phyloP scores from a whole-genome alignment of 2,113 vertebrate genomes.

The Anser brachyrhynchus region DNA sequence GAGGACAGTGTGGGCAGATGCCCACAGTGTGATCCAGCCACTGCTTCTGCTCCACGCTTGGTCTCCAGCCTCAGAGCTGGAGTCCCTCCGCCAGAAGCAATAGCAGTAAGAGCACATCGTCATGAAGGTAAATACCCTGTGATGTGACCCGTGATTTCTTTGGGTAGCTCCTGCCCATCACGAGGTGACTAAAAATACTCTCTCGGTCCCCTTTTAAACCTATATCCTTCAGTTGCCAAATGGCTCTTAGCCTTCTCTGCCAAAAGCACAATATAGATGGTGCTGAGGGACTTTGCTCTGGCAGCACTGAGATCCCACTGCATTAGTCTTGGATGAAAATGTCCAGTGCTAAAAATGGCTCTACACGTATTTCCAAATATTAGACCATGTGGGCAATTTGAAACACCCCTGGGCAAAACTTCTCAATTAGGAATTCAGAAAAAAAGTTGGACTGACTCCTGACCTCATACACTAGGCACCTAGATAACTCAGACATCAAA shows the following conservation, averaged over 20 bases:
- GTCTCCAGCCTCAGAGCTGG: not conserved
- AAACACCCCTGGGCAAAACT: not conserved
- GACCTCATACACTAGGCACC: not conserved
- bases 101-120: not conserved
- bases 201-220: not conserved
- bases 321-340: slow-evolving; percentile 1
- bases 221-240: not conserved
- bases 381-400: not conserved
- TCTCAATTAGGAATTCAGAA: not conserved
- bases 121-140: not conserved
- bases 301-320: not conserved
- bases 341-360: not conserved
- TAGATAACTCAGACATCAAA: not conserved
- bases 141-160: not conserved
- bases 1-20: not conserved
- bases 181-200: not conserved
- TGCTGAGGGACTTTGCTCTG: not conserved
- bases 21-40: fast-evolving
- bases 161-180: not conserved
- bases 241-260: not conserved
- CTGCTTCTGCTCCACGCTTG: fast-evolving
- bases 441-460: not conserved
- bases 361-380: not conserved
- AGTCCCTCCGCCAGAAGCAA: not conserved
- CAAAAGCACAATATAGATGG: not conserved